Percentiles rank a stretch among this genome's conserved stretches.
phyloP scores from a whole-genome alignment of 2,113 vertebrate species.

The Takifugu flavidus region DNA sequence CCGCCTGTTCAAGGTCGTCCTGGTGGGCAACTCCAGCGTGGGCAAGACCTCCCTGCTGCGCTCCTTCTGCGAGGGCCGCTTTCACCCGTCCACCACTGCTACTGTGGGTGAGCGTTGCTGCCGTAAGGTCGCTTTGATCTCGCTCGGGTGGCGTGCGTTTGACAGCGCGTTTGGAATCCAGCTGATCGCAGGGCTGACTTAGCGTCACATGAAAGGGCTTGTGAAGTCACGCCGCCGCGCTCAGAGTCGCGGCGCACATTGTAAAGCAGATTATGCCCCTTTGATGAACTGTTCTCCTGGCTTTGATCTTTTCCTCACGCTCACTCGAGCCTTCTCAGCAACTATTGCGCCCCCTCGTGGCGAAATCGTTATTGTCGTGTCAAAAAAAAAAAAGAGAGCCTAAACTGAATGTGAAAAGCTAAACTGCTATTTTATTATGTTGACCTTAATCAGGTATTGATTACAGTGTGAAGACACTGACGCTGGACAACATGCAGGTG shows the following conservation, averaged over 20 bases:
- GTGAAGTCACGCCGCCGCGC: conserved; percentile 54
- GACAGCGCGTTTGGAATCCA: conserved; percentile 1
- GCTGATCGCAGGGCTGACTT: conserved; percentile 18
- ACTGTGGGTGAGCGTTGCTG: conserved; percentile 83
- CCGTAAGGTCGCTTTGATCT: not conserved
- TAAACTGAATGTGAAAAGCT: not conserved
- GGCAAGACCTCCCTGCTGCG: conserved; percentile 91
- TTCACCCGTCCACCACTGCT: conserved; percentile 79
- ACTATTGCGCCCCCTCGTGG: conserved; percentile 26
- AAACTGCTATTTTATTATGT: not conserved
- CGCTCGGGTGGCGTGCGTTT: conserved; percentile 4
- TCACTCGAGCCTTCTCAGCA: conserved; percentile 23
- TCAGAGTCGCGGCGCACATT: conserved; percentile 51
- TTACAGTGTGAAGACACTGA: conserved; percentile 86
- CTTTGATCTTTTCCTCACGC: conserved; percentile 46
- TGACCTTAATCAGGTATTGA: conserved; percentile 79
- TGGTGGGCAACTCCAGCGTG: conserved; percentile 88
- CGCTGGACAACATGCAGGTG: conserved; percentile 78
- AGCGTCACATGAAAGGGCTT: conserved; percentile 68
- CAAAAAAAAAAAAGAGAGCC: not conserved
- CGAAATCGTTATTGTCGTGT: not conserved
- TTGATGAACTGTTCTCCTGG: conserved; percentile 22
- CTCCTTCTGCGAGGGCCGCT: conserved; percentile 83
- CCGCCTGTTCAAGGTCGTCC: conserved; percentile 87
- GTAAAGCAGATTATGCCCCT: conserved; percentile 66